Base-by-base conservation (phyloP, 2,113 vertebrate species). In the Pachypanchax playfairii region DNA sequence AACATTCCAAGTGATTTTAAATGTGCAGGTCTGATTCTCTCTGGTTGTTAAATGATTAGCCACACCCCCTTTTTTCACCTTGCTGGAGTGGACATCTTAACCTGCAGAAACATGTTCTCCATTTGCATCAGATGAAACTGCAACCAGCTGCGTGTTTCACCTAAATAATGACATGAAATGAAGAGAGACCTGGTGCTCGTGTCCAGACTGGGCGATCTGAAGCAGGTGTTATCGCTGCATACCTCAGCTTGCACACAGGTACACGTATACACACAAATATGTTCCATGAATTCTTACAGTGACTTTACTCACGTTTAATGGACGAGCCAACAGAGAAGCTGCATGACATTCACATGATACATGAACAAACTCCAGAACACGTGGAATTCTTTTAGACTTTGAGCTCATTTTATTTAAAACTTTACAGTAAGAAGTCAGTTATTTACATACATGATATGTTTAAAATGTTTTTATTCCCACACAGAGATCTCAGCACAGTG, bases 361-460 rank as follows among this genome's bases (percentile, higher is more conserved):
- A 12, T 18, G 0, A 25, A 24, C 20, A 41, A 46, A 68, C 46
- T 24, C 46, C 36, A 41, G 17, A 46, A 4, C 7, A 47, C 12
- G 36, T 4, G 21, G 7, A 5, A 38, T 3, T 25, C 8, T 20
- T 6, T 13, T 15, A 0, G 3, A 38, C 38, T 15, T 24, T 9
- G 1, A 38, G 12, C 1, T 2, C 24, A n/a, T 41, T 87, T 86
- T 85, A 81, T 81, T 84, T 38, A 22, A 76, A 80, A 61, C 9
- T n/a, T 12, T 47, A 61, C 58, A 70, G 24, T 26, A 36, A 66
- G 2, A 79, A 56, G 66, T 8, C 62, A 18, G 29, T 53, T 36
- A 56, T 42, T 36, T 33, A 82, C 87, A 91, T 90, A 88, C 85
- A 85, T 2, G 21, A 83, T 89, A 85, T 88, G 86, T 84, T 61